These are phyloP conservation scores for Thrips palmi DNA, from an alignment of 1,140 invertebrate species.

Conservation along the genomic window DNA sequence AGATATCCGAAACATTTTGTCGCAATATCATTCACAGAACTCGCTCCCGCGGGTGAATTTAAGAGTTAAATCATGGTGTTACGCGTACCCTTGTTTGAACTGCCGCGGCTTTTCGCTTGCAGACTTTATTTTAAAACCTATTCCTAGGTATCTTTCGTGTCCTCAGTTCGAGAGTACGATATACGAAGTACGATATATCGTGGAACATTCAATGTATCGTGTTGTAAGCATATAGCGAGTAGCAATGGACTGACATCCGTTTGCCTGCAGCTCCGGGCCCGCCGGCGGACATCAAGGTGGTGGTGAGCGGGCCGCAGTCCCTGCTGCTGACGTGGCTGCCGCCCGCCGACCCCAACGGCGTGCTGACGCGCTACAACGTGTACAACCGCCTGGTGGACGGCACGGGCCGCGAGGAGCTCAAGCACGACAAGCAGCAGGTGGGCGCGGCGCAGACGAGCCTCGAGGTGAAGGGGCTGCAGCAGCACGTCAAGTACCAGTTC, in stretches of 20 bases:
- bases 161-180: not conserved
- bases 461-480: slow-evolving; percentile 47
- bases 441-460: slow-evolving; percentile 39
- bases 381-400: slow-evolving; percentile 49
- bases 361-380: slow-evolving; percentile 60
- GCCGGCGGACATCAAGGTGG: slow-evolving; percentile 54
- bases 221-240: no score
- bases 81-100: no score
- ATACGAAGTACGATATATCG: no score
- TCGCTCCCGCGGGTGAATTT: no score
- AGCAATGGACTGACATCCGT: not conserved
- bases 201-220: no score
- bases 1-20: no score
- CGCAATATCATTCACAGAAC: no score
- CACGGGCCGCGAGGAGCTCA: slow-evolving; percentile 33
- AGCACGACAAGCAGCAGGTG: slow-evolving; percentile 43
- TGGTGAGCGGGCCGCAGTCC: slow-evolving; percentile 51
- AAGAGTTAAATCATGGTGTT: no score
- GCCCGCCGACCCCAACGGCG: slow-evolving; percentile 55
- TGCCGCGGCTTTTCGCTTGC: no score
- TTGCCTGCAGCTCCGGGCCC: slow-evolving; percentile 47
- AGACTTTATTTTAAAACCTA: not conserved
- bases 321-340: slow-evolving; percentile 64
- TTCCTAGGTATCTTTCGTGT: no score
- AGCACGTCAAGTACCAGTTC: slow-evolving; percentile 61